Percentiles rank a stretch among this genome's conserved stretches.
These are phyloP conservation scores for Spisula solida DNA, from an alignment of 2,888 invertebrate species.

Conservation along the genomic window DNA sequence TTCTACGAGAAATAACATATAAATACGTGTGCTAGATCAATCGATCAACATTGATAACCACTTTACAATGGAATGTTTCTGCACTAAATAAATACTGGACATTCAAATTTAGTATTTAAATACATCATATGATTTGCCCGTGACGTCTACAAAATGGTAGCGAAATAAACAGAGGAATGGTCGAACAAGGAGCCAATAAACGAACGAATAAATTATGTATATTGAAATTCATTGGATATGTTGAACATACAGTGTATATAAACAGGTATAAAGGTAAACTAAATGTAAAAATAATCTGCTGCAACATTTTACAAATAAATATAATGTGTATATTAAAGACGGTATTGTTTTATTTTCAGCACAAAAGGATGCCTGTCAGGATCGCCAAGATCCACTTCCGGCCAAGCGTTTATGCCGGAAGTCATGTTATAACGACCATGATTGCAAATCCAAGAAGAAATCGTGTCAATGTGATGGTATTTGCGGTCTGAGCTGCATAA, in stretches of 20 bases:
- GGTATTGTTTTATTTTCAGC: slow-evolving; percentile 19
- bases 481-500: slow-evolving; percentile 99
- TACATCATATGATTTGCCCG: no score
- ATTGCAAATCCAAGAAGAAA: slow-evolving; percentile 98
- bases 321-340: no score
- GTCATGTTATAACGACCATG: slow-evolving; percentile 97
- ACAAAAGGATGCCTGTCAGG: slow-evolving; percentile 37
- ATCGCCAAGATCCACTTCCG: slow-evolving; percentile 53
- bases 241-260: not conserved
- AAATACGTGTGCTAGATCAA: no score
- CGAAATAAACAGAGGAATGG: no score
- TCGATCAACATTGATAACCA: no score
- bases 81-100: no score
- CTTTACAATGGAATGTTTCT: no score
- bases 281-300: not conserved
- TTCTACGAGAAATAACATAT: no score
- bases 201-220: not conserved
- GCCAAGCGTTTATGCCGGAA: slow-evolving; percentile 88
- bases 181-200: no score
- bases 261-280: not conserved
- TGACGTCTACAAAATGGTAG: no score
- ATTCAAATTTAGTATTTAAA: no score
- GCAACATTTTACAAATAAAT: no score
- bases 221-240: not conserved
- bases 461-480: slow-evolving; percentile 98